Evolutionary conservation across 2,888 invertebrate species (phyloP), one percentile per base, ranked within the genome.

Genomic region (Hydrotaea cyrtoneurina): DNA sequence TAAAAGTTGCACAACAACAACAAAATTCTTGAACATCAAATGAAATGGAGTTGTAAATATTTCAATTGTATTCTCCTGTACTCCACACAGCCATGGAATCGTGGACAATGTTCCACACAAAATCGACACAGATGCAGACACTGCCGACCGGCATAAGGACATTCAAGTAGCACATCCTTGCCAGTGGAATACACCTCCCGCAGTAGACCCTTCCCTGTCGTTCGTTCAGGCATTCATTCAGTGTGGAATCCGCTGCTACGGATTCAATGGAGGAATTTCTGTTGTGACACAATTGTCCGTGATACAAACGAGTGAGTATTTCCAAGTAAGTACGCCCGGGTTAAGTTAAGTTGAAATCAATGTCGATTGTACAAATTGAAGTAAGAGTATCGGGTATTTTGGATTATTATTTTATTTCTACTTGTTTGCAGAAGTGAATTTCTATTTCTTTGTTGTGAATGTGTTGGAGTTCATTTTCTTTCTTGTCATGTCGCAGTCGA

Each of bases 31-130:
- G n/a, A 69, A 69, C 69, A 69, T 69, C 43, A 69, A 69, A 69
- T 69, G 69, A 69, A 46, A 69, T 69, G 46, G 46, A 69, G 69
- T 69, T 69, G 69, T 69, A 69, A 69, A 69, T 69, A 69, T 69
- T 69, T 69, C 69, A 69, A 69, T 69, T 69, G 69, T 69, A 43
- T 43, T 69, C 31, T 31, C n/a, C 31, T 4, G 3, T 31, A 31
- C 3, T 31, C 31, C 31, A 31, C 31, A 31, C 3, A 59, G 15
- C 62, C 62, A 62, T 62, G 26, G 62, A 62, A 62, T 10, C 23
- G 46, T 46, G 13, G 46, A 46, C 43, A 31, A 69, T 46, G 69
- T 43, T 31, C 62, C 8, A n/a, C 26, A 31, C 31, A 59, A 59
- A n/a, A 57, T 21, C 8, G 59, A 23, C 26, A 26, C 21, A 57